Evolutionary conservation across 2,113 vertebrate genomes (phyloP), one percentile per base, ranked within the genome.

Genomic region (Cranoglanis bouderius): DNA sequence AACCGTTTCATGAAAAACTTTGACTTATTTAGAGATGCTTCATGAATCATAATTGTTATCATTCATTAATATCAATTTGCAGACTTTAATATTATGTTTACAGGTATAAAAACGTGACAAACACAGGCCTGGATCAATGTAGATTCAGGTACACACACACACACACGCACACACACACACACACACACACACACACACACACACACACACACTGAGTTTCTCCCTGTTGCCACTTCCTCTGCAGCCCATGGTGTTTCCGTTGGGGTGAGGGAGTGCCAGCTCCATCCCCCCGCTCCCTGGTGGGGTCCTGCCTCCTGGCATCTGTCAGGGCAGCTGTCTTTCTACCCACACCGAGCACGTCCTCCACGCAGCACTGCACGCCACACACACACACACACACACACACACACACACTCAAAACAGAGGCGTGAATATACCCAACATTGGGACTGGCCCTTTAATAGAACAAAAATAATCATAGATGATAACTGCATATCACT

Each of bases 321-420:
- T 96, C 96, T 96, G 96, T 96, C 95, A 95, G 96, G 95, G 95
- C 96, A 96, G 96, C 96, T 96, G 96, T 96, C 93, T 92, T 90
- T 92, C 91, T 94, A 94, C 95, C 94, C 94, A 94, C 93, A 93
- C 93, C 92, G 92, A 92, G 94, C 95, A 94, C 86, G 90, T 87
- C 88, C 89, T 93, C 92, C 46, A 85, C 88, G 67, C 90, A 88
- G 93, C 94, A 94, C 93, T 94, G 94, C 94, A 90, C 94, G 93
- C 91, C 90, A 89, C 93, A 88, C 92, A 90, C 91, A 89, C 87
- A 80, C 40, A 86, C 81, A 70, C 38, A 87, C 61, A 63, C 61
- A 88, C 65, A 86, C 80, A 86, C 86, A 49, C 14, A 61, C 38
- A 85, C 65, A 63, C 29, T 82, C 55, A 89, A 55, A 88, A 90